Evolutionary conservation across 2,113 vertebrate genomes (phyloP).

Genomic region (Apteryx mantelli): DNA sequence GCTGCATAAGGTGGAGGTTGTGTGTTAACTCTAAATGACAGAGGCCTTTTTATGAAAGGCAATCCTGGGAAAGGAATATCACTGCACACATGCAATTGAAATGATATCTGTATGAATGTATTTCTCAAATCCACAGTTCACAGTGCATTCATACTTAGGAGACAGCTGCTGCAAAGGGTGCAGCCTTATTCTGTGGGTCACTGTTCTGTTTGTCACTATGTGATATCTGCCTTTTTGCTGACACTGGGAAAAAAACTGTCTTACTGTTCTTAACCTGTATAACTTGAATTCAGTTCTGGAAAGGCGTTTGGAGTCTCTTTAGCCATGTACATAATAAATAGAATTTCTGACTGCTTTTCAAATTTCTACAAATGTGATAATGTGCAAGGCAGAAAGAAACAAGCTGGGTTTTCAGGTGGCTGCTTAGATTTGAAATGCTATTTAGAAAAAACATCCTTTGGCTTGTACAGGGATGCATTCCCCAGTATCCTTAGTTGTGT

Average conservation of each 20-base stretch:
- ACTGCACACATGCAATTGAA: background rate
- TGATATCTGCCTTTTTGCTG: background rate
- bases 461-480: background rate
- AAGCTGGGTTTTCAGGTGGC: background rate
- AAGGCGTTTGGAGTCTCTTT: background rate
- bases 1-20: fast-evolving
- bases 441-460: background rate
- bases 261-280: conserved; percentile 39
- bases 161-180: background rate
- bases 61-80: background rate
- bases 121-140: conserved; percentile 11
- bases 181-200: background rate
- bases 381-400: background rate
- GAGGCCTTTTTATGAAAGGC: background rate
- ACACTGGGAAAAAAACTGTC: background rate
- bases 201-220: background rate
- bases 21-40: background rate
- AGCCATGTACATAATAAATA: background rate
- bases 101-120: background rate
- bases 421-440: background rate
- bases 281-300: conserved; percentile 4
- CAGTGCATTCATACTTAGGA: background rate
- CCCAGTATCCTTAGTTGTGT: background rate
- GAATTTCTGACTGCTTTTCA: background rate
- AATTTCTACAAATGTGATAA: background rate